Conservation (phyloP, 2,888 invertebrate species). For the Drosophila fulvimacula region DNA sequence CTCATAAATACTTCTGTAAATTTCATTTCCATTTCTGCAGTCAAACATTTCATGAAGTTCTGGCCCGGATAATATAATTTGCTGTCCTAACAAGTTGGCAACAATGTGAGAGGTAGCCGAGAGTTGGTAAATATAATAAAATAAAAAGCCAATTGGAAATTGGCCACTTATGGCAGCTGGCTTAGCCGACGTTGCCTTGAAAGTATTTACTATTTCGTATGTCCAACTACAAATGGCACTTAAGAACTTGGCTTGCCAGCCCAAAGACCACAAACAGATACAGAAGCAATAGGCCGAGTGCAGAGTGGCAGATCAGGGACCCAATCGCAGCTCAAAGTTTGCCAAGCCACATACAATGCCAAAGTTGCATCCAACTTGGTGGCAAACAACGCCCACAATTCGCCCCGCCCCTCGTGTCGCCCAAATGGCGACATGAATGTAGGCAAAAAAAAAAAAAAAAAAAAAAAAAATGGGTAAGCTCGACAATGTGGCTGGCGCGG, state of each 20-base stretch:
- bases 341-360: conserved; percentile 47
- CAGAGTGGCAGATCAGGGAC: conserved; percentile 23
- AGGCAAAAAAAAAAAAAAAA: background rate
- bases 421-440: conserved; percentile 37
- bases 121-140: conserved; percentile 14
- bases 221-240: conserved; percentile 50
- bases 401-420: background rate
- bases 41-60: conserved; percentile 1
- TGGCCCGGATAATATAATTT: background rate
- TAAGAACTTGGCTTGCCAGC: conserved; percentile 37
- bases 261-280: conserved; percentile 42
- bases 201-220: conserved; percentile 45
- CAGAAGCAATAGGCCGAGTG: conserved; percentile 34
- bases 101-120: background rate
- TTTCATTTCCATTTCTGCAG: background rate
- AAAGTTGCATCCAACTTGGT: conserved; percentile 56
- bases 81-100: background rate
- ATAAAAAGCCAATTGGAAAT: conserved; percentile 11
- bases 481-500: background rate
- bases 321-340: conserved; percentile 39
- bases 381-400: conserved; percentile 24
- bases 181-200: conserved; percentile 23
- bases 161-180: conserved; percentile 3
- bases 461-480: conserved; percentile 6
- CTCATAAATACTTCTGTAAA: background rate